Conservation (phyloP, 2,888 invertebrate genomes). For the Eristalinus aeneus region DNA sequence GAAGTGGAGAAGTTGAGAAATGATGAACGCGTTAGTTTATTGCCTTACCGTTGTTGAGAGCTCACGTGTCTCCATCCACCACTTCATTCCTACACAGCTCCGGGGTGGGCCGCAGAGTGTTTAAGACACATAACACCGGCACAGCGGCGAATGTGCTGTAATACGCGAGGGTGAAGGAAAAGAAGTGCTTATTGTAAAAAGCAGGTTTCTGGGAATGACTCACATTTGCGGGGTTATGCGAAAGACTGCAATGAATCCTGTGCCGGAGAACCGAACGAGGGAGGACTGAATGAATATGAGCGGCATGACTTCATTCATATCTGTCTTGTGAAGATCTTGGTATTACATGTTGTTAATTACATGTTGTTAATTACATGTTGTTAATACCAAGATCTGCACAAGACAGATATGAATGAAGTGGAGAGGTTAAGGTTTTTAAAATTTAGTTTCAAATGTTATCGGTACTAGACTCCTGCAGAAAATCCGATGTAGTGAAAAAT, state of each 20-base stretch:
- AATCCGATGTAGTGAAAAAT: too few relatives aligned
- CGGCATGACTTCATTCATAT: slow-evolving; percentile 91
- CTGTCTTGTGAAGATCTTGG: too few relatives aligned
- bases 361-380: too few relatives aligned
- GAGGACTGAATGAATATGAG: slow-evolving; percentile 92
- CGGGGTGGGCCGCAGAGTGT: slow-evolving; percentile 87
- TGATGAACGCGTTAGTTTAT: not conserved
- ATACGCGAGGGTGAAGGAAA: slow-evolving; percentile 89
- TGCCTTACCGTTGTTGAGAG: slow-evolving; percentile 1
- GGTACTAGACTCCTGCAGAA: too few relatives aligned
- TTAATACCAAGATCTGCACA: too few relatives aligned
- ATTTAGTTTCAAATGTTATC: too few relatives aligned
- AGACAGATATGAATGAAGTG: too few relatives aligned
- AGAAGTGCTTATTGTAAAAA: too few relatives aligned
- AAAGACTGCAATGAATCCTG: slow-evolving; percentile 90
- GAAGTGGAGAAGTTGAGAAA: slow-evolving; percentile 74
- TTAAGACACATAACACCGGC: slow-evolving; percentile 88
- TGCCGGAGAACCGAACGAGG: slow-evolving; percentile 91
- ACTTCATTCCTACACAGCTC: slow-evolving; percentile 77
- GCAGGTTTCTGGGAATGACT: slow-evolving; percentile 86
- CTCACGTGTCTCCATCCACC: not conserved
- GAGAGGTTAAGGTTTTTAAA: too few relatives aligned
- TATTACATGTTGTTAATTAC: too few relatives aligned
- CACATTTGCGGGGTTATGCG: slow-evolving; percentile 94
- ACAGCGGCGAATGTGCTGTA: slow-evolving; percentile 92